phyloP scores from a whole-genome alignment of 2,113 vertebrate species.

The Elephas maximus region DNA sequence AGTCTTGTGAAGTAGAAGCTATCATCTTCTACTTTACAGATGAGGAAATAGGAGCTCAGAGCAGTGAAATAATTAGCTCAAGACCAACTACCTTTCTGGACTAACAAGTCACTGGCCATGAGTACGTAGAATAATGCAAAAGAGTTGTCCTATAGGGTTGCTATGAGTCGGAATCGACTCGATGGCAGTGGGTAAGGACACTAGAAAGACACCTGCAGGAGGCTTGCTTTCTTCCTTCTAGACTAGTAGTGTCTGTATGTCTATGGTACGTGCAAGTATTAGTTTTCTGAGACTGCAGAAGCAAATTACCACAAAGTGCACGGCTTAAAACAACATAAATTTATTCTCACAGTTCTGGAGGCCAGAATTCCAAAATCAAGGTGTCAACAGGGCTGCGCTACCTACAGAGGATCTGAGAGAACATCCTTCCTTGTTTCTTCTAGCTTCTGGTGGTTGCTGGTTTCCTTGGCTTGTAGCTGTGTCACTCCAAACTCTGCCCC shows the following conservation, averaged over 20 bases:
- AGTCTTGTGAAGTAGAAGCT: background rate
- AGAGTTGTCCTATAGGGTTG: too few relatives aligned
- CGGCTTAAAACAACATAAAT: background rate
- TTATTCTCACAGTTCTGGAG: background rate
- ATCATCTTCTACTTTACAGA: background rate
- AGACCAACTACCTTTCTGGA: background rate
- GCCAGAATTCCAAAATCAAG: background rate
- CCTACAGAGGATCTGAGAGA: background rate
- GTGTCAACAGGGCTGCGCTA: background rate
- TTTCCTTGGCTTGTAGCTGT: background rate
- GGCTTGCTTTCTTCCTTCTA: background rate
- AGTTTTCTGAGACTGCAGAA: background rate
- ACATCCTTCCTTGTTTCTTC: background rate
- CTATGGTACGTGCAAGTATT: background rate
- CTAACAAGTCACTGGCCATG: background rate
- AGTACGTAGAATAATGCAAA: too few relatives aligned
- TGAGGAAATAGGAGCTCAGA: background rate
- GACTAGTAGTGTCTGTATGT: fast-evolving
- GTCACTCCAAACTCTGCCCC: background rate
- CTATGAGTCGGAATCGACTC: too few relatives aligned
- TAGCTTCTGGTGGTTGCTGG: background rate
- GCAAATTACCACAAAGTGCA: background rate
- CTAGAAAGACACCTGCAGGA: background rate
- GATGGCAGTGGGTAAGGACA: too few relatives aligned
- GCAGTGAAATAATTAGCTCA: background rate